Evolutionary conservation across 1,140 invertebrate species (phyloP), one percentile per base, ranked within the genome.

Genomic region (Rhopalosiphum padi): DNA sequence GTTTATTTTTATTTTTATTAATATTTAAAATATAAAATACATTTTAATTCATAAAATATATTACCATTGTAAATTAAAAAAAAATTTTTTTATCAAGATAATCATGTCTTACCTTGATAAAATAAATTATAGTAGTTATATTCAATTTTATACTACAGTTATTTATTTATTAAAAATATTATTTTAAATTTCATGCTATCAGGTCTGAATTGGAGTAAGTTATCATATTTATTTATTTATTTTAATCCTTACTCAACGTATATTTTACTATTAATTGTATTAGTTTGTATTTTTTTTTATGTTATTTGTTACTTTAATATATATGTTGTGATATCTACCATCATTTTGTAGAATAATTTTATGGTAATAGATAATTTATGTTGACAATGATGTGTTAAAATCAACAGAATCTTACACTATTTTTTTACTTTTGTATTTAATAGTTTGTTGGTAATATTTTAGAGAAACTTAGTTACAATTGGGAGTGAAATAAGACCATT

Each of bases 1-100:
- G 96, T 96, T 90, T 5, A 77, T 77, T 94, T 89, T 85, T 37
- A 41, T 87, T 30, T 41, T 30, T n/a, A n/a, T 77, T 77, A 35
- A 4, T 83, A 21, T 83, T 46, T 30, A 46, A 5, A 46, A 2
- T 86, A 86, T 23, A 46, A 43, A 43, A 86, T 86, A 86, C 25
- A 86, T 1, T 46, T 86, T 18, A 3, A 18, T 46, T 46, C 43
- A n/a, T 85, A 25, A 85, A 41, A 0, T 60, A 8, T 55, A 25
- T 55, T 25, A 23, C 53, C 2, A 60, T 25, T 30, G 25, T 68
- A 68, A 68, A 30, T 30, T 4, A 4, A 68, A 68, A 25, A 11
- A 68, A 3, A 68, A 30, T 25, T n/a, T n/a, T n/a, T n/a, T 25
- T 55, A 55, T 55, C 23, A 8, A 55, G 23, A 25, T 55, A 55